phyloP scores from a whole-genome alignment of 2,888 invertebrate species.

The Drosophila meridionalis region DNA sequence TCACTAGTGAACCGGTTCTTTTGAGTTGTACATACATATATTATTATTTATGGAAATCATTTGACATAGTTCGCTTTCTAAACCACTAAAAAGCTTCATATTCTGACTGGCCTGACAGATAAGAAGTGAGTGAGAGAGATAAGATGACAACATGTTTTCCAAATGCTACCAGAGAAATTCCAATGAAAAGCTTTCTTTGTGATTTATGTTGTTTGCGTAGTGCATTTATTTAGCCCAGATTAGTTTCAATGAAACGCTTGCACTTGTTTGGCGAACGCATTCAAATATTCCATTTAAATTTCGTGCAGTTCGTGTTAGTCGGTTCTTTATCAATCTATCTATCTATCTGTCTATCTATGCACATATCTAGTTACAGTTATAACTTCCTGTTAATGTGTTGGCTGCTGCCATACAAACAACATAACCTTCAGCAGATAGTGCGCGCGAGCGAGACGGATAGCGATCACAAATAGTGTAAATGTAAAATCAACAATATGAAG shows the following conservation, averaged over 20 bases:
- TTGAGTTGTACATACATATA: neutral
- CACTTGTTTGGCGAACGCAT: neutral
- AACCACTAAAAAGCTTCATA: neutral
- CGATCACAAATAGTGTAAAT: constrained; percentile 52
- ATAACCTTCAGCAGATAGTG: constrained; percentile 54
- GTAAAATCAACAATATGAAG: constrained; percentile 33
- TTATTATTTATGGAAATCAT: constrained; percentile 10
- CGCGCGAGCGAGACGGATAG: neutral
- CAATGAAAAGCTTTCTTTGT: constrained; percentile 15
- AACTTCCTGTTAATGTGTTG: constrained; percentile 58
- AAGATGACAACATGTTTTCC: constrained; percentile 9
- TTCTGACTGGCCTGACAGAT: constrained; percentile 1
- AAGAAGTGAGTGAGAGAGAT: constrained; percentile 10
- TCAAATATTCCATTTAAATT: constrained; percentile 2
- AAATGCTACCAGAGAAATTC: constrained; percentile 18
- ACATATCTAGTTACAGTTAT: constrained; percentile 48
- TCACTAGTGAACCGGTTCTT: constrained; percentile 25
- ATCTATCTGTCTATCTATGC: constrained; percentile 30
- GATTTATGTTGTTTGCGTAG: neutral
- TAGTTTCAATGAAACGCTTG: constrained; percentile 1
- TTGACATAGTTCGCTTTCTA: constrained; percentile 13
- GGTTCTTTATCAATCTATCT: constrained; percentile 15
- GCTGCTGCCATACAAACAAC: constrained; percentile 43
- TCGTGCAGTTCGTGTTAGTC: constrained; percentile 1
- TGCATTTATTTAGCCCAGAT: neutral